These are phyloP conservation scores for Acromyrmex heyeri DNA, from an alignment of 1,140 invertebrate genomes.

Conservation along the genomic window DNA sequence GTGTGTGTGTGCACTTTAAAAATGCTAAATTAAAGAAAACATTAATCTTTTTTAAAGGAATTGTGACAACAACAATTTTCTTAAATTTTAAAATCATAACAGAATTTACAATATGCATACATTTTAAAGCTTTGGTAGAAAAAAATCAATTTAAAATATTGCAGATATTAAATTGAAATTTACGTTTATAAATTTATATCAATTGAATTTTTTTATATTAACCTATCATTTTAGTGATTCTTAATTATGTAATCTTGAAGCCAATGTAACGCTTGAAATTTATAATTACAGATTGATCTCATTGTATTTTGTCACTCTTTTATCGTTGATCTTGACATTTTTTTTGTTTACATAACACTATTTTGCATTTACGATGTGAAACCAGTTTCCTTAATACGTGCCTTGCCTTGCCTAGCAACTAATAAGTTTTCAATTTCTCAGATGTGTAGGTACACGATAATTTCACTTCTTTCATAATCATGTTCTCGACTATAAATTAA, in stretches of 20 bases:
- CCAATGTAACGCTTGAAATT: background rate
- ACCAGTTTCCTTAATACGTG: constrained; percentile 2
- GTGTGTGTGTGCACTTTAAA: background rate
- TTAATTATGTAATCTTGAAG: background rate
- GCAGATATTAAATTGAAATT: background rate
- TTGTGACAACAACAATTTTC: background rate
- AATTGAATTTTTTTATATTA: background rate
- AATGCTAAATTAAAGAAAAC: background rate
- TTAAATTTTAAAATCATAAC: background rate
- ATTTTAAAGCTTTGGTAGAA: no score
- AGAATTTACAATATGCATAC: no score
- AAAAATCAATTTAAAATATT: constrained; percentile 2
- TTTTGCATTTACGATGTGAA: constrained; percentile 13
- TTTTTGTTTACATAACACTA: constrained; percentile 31
- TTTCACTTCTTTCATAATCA: constrained; percentile 1
- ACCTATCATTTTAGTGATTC: background rate
- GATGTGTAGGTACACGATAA: background rate
- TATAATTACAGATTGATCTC: background rate
- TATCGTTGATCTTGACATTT: constrained; percentile 17
- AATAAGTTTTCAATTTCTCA: background rate
- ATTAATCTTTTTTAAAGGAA: background rate
- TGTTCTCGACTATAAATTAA: background rate
- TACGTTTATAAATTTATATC: background rate
- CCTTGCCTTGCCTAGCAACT: background rate
- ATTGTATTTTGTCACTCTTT: background rate